Evolutionary conservation across 2,797 vertebrate species (phyloP), one percentile per base, ranked within the genome.

Genomic region (Platyrinchus mystaceus): DNA sequence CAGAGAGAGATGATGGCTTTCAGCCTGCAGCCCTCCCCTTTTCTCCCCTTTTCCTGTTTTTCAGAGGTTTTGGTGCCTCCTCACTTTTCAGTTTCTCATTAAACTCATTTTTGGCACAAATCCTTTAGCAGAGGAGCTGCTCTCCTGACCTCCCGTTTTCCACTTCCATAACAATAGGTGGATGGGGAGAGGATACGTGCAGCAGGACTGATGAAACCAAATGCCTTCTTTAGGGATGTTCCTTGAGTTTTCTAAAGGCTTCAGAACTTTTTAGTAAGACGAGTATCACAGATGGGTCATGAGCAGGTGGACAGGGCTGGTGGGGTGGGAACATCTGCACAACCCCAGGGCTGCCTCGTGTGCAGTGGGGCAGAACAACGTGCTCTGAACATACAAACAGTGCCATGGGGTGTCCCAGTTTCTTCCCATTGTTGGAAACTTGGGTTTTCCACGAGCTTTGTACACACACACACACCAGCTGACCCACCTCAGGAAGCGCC

Each of bases 291-390:
- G 46, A 12, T 1, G 1, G 26, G 22, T 50, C 60, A 28, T 1
- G 32, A 37, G 28, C 6, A 53, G 64, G 59, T 69, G 60, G 60
- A 36, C 17, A 32, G 55, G n/a, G 39, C 37, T 76, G 68, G 30
- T 43, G 32, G 34, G 16, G 4, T 47, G 43, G 18, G 56, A 62
- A 62, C 56, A 44, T 74, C 76, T 75, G 32, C 49, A 59, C 50
- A 71, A 93, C 87, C 89, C 78, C 79, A 26, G 58, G 60, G n/a
- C 70, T 84, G 22, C 89, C 56, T 60, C 11, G 4, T 13, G 70
- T 9, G 55, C 46, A 24, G 41, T 4, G 39, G 36, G 44, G 81
- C 64, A 80, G 68, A 83, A 41, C 66, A 73, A 14, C 15, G 16
- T 5, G 24, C 56, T 68, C 68, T 39, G 71, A 89, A 62, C 47